Percentiles rank a stretch among this genome's conserved stretches.
Evolutionary conservation across 2,113 vertebrate genomes (phyloP).

Genomic region (Nestor notabilis): DNA sequence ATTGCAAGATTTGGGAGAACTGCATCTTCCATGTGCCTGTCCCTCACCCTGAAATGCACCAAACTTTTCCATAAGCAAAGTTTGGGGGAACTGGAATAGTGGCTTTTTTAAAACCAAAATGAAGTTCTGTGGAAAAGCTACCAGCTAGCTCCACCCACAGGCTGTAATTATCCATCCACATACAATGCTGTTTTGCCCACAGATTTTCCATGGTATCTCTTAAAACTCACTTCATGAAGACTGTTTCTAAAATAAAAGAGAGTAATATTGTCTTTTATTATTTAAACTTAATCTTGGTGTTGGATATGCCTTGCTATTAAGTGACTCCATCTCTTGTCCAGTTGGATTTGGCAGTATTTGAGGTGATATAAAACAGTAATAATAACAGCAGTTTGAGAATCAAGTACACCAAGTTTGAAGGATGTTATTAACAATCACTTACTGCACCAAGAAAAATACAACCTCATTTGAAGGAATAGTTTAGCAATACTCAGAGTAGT

Average conservation of each 20-base stretch:
- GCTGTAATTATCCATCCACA: background rate
- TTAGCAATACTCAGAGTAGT: background rate
- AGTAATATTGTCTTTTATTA: background rate
- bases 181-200: background rate
- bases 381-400: background rate
- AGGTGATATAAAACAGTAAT: background rate
- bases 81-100: background rate
- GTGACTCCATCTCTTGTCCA: background rate
- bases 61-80: background rate
- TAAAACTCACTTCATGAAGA: background rate
- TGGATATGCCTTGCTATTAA: background rate
- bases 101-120: background rate
- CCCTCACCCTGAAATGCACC: background rate
- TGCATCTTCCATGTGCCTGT: background rate
- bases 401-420: background rate
- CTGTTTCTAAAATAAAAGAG: background rate
- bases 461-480: background rate
- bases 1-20: background rate
- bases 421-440: background rate
- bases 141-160: background rate
- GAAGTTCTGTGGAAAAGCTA: background rate
- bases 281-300: accelerated
- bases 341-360: background rate
- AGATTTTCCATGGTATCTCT: background rate
- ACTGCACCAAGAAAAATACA: background rate